Percentiles rank a stretch among this genome's conserved stretches.
These are phyloP conservation scores for Himantopus leucocephalus DNA, from an alignment of 2,113 vertebrate species.

Conservation along the genomic window DNA sequence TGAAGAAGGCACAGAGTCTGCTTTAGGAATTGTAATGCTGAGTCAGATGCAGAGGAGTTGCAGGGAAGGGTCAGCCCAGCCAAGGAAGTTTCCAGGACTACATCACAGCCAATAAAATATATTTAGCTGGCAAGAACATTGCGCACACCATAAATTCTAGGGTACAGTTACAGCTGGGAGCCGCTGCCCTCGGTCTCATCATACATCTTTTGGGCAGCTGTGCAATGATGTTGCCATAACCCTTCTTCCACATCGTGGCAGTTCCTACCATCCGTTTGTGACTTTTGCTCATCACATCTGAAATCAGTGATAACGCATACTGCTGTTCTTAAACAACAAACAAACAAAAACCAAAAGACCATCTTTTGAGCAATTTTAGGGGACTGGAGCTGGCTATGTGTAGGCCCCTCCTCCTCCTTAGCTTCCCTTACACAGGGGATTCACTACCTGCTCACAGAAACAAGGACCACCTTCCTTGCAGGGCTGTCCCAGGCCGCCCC, in stretches of 20 bases:
- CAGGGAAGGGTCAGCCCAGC: not conserved
- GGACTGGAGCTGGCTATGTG: accelerated
- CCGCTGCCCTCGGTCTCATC: accelerated
- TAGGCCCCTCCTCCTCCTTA: not conserved
- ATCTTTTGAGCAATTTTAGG: not conserved
- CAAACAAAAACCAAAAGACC: not conserved
- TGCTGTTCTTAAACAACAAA: not conserved
- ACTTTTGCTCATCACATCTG: not conserved
- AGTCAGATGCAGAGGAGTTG: not conserved
- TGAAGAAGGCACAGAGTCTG: not conserved
- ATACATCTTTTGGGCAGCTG: accelerated
- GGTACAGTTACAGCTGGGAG: not conserved
- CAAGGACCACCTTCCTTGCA: too few relatives aligned
- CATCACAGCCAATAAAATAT: not conserved
- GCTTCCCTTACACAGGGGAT: too few relatives aligned
- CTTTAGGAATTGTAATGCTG: not conserved
- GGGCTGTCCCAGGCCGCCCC: too few relatives aligned
- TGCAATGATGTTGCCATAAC: not conserved
- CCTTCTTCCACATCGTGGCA: not conserved
- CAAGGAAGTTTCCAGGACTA: not conserved
- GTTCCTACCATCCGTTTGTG: not conserved
- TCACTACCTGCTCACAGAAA: accelerated
- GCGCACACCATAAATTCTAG: not conserved
- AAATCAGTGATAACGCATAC: accelerated
- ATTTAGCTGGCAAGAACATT: not conserved